A percentile compares a stretch with the other conserved stretches of the same genome.
Conservation (phyloP, 2,797 vertebrate species). For the Ataeniobius toweri region DNA sequence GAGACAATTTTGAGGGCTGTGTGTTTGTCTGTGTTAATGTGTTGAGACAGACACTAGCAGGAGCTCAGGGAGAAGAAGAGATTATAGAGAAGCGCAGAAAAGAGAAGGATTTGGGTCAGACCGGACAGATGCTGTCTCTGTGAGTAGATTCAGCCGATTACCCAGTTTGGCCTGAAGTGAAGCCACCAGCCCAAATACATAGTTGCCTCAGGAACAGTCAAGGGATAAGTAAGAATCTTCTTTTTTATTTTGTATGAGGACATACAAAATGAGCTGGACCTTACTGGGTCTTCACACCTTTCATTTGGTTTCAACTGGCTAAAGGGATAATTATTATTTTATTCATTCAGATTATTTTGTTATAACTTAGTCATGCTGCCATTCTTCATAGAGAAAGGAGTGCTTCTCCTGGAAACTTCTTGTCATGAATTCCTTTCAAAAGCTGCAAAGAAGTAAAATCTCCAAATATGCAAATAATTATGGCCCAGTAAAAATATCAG, state of each 20-base stretch:
- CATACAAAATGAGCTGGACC: neutral
- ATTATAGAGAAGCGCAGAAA: constrained; percentile 47
- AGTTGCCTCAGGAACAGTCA: neutral
- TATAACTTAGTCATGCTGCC: no score
- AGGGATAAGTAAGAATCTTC: neutral
- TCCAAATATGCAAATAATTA: neutral
- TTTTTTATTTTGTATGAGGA: neutral
- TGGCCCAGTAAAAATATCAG: neutral
- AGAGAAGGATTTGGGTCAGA: constrained; percentile 71
- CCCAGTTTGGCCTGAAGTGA: constrained; percentile 34
- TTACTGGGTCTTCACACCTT: neutral
- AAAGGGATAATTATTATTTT: no score
- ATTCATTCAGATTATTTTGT: no score
- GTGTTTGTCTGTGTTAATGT: neutral
- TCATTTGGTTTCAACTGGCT: no score
- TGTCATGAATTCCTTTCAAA: no score
- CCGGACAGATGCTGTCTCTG: constrained; percentile 63
- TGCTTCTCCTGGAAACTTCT: no score
- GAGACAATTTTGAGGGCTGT: constrained; percentile 2
- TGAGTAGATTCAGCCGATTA: constrained; percentile 71
- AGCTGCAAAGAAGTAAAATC: no score
- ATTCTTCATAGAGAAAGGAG: no score
- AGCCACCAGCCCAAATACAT: neutral
- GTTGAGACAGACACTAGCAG: constrained; percentile 31
- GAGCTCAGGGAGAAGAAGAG: constrained; percentile 38